A percentile compares a stretch with the other conserved stretches of the same genome.
phyloP scores from a whole-genome alignment of 2,113 vertebrate genomes.

The Caloenas nicobarica region DNA sequence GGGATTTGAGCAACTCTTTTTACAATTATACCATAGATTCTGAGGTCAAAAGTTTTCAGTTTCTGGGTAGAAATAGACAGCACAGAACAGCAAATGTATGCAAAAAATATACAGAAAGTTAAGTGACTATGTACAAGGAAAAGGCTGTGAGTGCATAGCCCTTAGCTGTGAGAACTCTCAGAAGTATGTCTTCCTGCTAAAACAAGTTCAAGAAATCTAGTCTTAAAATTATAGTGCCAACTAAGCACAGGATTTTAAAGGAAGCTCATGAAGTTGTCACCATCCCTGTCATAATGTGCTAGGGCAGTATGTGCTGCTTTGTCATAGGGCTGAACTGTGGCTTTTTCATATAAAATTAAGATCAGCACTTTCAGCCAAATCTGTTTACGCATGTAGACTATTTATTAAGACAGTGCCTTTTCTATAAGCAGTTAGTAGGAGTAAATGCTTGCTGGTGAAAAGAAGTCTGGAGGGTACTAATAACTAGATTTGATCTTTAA shows the following conservation, averaged over 20 bases:
- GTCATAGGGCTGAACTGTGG: fast-evolving
- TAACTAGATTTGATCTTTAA: background rate
- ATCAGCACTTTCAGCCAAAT: background rate
- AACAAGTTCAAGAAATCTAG: background rate
- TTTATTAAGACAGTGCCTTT: background rate
- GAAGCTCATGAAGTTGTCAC: background rate
- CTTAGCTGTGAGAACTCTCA: background rate
- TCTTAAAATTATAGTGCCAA: background rate
- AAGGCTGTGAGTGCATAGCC: background rate
- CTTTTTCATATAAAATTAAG: background rate
- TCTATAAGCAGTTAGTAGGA: background rate
- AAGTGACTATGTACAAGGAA: background rate
- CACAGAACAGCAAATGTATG: constrained; percentile 52
- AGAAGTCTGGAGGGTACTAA: background rate
- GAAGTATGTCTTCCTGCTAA: background rate
- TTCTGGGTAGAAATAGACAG: constrained; percentile 39
- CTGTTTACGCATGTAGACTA: background rate
- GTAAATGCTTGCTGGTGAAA: background rate
- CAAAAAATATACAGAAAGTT: constrained; percentile 59
- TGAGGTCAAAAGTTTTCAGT: constrained; percentile 67
- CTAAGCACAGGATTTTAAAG: background rate
- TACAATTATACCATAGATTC: constrained; percentile 44
- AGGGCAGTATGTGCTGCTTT: background rate
- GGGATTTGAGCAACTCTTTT: constrained; percentile 64
- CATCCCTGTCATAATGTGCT: background rate